Conservation (phyloP, 1,140 invertebrate species). For the Drosophila persimilis region DNA sequence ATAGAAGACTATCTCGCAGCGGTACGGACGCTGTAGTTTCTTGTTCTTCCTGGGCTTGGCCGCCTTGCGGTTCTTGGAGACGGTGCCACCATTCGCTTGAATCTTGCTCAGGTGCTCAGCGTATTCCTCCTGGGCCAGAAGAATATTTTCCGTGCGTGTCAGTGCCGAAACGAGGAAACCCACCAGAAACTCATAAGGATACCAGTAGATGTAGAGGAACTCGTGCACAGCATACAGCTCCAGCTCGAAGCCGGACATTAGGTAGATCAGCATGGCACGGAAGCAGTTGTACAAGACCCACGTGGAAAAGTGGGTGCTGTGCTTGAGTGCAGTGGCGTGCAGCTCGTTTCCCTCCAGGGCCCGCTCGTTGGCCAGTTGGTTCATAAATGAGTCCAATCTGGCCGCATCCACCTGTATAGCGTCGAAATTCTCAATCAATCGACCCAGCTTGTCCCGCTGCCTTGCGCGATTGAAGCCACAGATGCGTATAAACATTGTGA, state of each 20-base stretch:
- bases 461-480: slow-evolving; percentile 97
- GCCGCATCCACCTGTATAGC: slow-evolving; percentile 97
- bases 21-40: slow-evolving; percentile 88
- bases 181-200: slow-evolving; percentile 97
- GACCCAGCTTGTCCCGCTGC: slow-evolving; percentile 95
- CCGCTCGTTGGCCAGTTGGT: slow-evolving; percentile 84
- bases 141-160: slow-evolving; percentile 92
- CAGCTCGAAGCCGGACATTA: slow-evolving; percentile 96
- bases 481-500: slow-evolving; percentile 93
- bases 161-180: slow-evolving; percentile 96
- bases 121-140: slow-evolving; percentile 90
- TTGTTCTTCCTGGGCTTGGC: slow-evolving; percentile 89
- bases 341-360: slow-evolving; percentile 73
- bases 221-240: slow-evolving; percentile 98
- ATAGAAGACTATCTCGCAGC: slow-evolving; percentile 92
- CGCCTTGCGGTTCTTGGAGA: slow-evolving; percentile 86
- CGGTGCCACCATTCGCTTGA: slow-evolving; percentile 62
- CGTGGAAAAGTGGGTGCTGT: slow-evolving; percentile 95
- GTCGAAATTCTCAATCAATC: slow-evolving; percentile 93
- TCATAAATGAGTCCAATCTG: slow-evolving; percentile 93
- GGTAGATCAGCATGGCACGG: slow-evolving; percentile 97
- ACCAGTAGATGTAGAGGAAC: slow-evolving; percentile 98
- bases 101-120: slow-evolving; percentile 84
- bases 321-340: slow-evolving; percentile 83
- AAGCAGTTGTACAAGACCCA: slow-evolving; percentile 98